Evolutionary conservation across 2,113 vertebrate genomes (phyloP), one percentile per base, ranked within the genome.

Genomic region (Gymnocephalus cernua): DNA sequence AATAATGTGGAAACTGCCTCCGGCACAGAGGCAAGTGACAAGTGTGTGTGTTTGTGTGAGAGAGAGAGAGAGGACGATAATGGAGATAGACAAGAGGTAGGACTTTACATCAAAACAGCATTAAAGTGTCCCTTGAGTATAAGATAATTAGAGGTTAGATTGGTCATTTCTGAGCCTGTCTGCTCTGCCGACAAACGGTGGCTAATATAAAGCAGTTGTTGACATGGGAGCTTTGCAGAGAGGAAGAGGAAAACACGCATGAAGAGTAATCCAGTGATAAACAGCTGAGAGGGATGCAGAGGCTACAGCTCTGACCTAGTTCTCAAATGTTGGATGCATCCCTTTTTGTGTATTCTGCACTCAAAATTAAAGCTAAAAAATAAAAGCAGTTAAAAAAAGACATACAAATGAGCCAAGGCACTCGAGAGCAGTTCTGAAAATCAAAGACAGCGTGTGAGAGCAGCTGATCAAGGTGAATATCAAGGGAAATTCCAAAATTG

Each of bases 181-280:
- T 83, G 84, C 75, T 69, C 45, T 51, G 35, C 71, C 25, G 44
- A 87, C 80, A 88, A 88, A 82, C 77, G 32, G 70, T 77, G 67
- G 77, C 80, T 89, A 92, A 94, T 86, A 67, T 63, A 77, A 90
- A 90, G 87, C 93, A 93, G 90, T 92, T 92, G 92, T 79, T 83
- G 68, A 88, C 75, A 88, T 58, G 48, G 45, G 69, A 74, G 76
- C 57, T 74, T 82, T 76, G 45, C 54, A 84, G 62, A 74, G 61
- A 84, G 65, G 80, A 77, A 86, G 35, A 80, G 58, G 51, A 41
- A 82, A 86, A 80, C 74, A 74, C 71, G 63, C 68, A 67, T 58
- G 62, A 74, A 74, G 68, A 32, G 23, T 4, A 51, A 82, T 68
- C 69, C 83, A 76, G 51, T 18, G 56, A 80, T 69, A 75, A 80